These are phyloP conservation scores for Melikaiella ostensackeni DNA, from an alignment of 2,888 invertebrate species.

Conservation along the genomic window DNA sequence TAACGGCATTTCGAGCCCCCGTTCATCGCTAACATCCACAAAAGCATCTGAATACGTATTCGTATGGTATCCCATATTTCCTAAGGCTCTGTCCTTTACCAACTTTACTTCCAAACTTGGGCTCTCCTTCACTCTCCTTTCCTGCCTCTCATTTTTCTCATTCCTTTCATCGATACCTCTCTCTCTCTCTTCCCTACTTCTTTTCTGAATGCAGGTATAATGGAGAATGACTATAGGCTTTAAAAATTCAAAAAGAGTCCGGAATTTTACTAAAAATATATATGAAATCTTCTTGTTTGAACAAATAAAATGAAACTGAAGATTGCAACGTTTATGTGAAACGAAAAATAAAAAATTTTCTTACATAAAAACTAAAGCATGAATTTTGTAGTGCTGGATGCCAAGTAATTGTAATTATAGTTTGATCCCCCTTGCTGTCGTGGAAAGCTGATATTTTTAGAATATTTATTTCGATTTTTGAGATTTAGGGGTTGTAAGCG, in stretches of 20 bases:
- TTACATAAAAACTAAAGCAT: too few species aligned
- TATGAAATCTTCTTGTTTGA: too few species aligned
- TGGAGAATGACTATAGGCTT: neutral
- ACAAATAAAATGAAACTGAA: too few species aligned
- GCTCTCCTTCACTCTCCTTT: neutral
- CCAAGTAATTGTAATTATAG: too few species aligned
- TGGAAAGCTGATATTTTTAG: too few species aligned
- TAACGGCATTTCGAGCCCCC: constrained; percentile 34
- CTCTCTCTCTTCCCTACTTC: neutral
- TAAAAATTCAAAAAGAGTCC: neutral
- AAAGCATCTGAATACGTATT: constrained; percentile 32
- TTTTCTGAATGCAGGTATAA: neutral
- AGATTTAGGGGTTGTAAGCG: too few species aligned
- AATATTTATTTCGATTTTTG: too few species aligned
- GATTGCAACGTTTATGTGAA: too few species aligned
- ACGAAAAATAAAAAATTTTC: too few species aligned
- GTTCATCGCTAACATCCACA: constrained; percentile 13
- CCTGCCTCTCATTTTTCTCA: neutral
- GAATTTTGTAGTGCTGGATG: too few species aligned
- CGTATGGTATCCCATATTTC: constrained; percentile 14
- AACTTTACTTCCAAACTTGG: constrained; percentile 24
- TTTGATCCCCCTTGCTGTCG: too few species aligned
- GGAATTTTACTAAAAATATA: neutral
- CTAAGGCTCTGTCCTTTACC: neutral
- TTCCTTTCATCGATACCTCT: neutral